Conservation (phyloP, 2,113 vertebrate species). For the Pipa parva region DNA sequence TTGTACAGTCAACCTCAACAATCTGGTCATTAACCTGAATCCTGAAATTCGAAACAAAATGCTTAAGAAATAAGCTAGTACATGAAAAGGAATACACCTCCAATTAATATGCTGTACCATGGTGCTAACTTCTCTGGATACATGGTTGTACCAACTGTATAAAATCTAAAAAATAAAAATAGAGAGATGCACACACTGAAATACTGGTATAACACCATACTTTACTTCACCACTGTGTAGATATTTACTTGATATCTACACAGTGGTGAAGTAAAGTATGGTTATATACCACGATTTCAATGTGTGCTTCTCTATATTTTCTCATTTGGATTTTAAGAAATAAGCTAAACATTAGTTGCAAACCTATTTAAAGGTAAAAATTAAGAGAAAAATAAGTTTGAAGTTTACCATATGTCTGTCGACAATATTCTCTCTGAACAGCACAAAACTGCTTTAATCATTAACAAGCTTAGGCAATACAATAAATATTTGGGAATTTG, state of each 20-base stretch:
- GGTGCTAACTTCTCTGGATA: too few species aligned
- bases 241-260: too few species aligned
- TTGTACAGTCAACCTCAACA: conserved; percentile 85
- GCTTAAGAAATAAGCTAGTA: background rate
- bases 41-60: conserved; percentile 59
- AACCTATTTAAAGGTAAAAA: too few species aligned
- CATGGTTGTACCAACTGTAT: background rate
- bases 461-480: conserved; percentile 12
- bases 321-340: too few species aligned
- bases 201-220: too few species aligned
- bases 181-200: too few species aligned
- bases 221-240: too few species aligned
- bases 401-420: background rate
- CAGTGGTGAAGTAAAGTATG: too few species aligned
- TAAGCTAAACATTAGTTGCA: too few species aligned
- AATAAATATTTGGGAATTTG: conserved; percentile 18
- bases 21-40: conserved; percentile 92
- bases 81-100: background rate
- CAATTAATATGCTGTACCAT: background rate
- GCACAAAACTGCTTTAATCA: background rate
- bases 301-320: too few species aligned
- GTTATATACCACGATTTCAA: too few species aligned
- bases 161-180: too few species aligned
- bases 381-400: background rate
- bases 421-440: background rate